Evolutionary conservation across 2,113 vertebrate species (phyloP), one percentile per base, ranked within the genome.

Genomic region (Dromiciops gliroides): DNA sequence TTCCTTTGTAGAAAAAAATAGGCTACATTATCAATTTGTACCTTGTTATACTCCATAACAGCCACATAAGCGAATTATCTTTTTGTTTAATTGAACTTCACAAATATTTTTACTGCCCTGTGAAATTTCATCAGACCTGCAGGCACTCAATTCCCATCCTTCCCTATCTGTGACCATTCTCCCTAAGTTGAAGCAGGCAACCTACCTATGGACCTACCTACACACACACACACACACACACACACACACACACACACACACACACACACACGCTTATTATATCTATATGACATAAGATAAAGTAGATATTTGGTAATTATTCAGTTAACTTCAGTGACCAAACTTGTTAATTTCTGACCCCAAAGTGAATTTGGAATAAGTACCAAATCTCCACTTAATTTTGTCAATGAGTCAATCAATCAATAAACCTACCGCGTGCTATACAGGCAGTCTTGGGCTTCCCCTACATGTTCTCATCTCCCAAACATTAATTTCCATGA

Each of bases 1-100:
- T 92, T 83, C 89, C 92, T 96, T 97, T 97, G 94, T 97, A 96
- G 89, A 96, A 96, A 97, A 31, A 23, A 97, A 95, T 5, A 52
- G 96, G 93, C 90, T 94, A 97, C 92, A 95, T 95, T 97, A 96
- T 96, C 95, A 96, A 92, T 96, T 95, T 95, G 56, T 96, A 96
- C 96, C 94, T 94, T 98, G 60, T 96, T 94, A 94, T 90, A 95
- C 92, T 97, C 90, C 96, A 49, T 95, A 96, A 94, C 88, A 96
- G 90, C 94, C 44, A 95, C 94, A 95, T 22, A 92, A 89, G 90
- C 3, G 0, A 95, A 96, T 96, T 97, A 96, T 92, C 95, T 95
- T 97, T 97, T 83, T 83, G 19, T 83, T 97, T 98, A 98, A 97
- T 94, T 97, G 94, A 95, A 88, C 52, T 50, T 47, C 92, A 56